Base-by-base conservation (phyloP, 2,113 vertebrate genomes). In the Motacilla alba region DNA sequence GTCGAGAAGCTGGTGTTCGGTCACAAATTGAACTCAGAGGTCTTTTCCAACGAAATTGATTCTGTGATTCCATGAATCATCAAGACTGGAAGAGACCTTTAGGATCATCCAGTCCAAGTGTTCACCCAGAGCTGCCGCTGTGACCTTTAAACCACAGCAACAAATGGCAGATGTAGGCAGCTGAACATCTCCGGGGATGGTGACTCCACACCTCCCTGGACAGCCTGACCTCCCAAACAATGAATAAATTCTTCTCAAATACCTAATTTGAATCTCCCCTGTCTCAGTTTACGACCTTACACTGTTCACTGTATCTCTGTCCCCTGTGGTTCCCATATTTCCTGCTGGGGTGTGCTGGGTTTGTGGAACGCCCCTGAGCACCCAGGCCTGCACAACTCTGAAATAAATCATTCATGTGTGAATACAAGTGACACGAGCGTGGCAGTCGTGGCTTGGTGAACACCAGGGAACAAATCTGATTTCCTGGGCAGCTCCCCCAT, bases 301-400 rank as follows among this genome's bases (percentile, higher is more conserved):
- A 5, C 35, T 14, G 21, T 21, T 3, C 4, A 1, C 1, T 53
- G 13, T 41, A 1, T 13, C 4, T 10, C 50, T 37, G 9, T 49
- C 19, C 26, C 7, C 9, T 5, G 10, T 39, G 0, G 2, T 21
- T 80, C 7, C 23, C 5, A 0, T 15, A 17, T 64, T 53, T 8
- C 3, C 13, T 44, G 14, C 9, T 22, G 75, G 49, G n/a, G 0
- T 24, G n/a, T 16, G 15, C n/a, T 33, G 56, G 20, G 7, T 87
- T 31, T 63, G 41, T 55, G 64, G n/a, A 28, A n/a, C 3, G 0
- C 13, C 39, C 13, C 46, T 19, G 30, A 52, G 33, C 49, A 22
- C 16, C 19, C 55, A 7, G 39, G 33, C 53, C 37, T n/a, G 55
- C 39, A 28, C 24, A 41, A 0, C 3, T 15, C n/a, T 30, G 24